phyloP scores from a whole-genome alignment of 1,140 invertebrate species.

The Megalopta genalis region DNA sequence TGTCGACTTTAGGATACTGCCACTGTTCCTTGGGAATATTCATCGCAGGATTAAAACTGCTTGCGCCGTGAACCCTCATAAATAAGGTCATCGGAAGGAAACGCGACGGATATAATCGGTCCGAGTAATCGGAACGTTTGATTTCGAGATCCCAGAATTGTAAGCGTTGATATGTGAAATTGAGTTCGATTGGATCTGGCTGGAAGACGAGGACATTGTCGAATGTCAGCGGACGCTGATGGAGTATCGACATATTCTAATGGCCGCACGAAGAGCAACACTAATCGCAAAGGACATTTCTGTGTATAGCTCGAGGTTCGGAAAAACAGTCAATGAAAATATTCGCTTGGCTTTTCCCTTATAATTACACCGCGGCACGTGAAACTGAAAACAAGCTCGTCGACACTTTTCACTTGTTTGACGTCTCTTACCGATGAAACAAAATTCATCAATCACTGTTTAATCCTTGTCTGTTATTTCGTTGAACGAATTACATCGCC shows the following conservation, averaged over 20 bases:
- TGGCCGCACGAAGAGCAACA: background rate
- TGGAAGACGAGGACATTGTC: background rate
- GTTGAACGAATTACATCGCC: background rate
- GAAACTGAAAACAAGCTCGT: too few relatives aligned
- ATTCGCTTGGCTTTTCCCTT: too few relatives aligned
- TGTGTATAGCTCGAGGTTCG: too few relatives aligned
- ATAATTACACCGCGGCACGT: too few relatives aligned
- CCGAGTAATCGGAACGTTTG: background rate
- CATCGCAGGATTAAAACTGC: background rate
- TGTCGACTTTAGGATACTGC: background rate
- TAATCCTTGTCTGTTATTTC: background rate
- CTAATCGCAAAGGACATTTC: background rate
- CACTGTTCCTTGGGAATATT: constrained; percentile 5
- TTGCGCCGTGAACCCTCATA: background rate
- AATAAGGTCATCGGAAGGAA: constrained; percentile 3
- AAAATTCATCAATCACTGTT: too few relatives aligned
- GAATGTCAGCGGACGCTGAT: background rate
- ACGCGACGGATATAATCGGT: constrained; percentile 13
- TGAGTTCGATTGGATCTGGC: background rate
- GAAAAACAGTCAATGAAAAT: background rate
- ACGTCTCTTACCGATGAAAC: too few relatives aligned
- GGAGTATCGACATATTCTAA: constrained; percentile 16
- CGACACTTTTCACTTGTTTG: too few relatives aligned
- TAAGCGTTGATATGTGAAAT: background rate
- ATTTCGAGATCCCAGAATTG: background rate